Evolutionary conservation across 2,888 invertebrate genomes (phyloP), one percentile per base, ranked within the genome.

Genomic region (Troides helena): DNA sequence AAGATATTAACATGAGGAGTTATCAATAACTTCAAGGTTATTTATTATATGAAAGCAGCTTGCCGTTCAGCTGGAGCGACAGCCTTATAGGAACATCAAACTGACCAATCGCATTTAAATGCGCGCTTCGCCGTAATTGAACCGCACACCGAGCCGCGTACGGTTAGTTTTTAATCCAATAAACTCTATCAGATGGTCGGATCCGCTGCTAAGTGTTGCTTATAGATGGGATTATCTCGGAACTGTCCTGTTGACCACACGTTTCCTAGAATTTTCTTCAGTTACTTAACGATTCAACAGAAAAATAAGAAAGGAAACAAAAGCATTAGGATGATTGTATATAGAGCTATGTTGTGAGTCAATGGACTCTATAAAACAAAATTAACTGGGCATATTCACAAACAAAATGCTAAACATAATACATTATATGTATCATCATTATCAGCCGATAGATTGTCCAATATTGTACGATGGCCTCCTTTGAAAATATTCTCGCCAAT

Each of bases 41-140:
- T 65, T 65, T 65, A 58, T 60, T 60, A 18, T 60, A 12, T 12
- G 30, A 39, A 39, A n/a, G 61, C 39, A 61, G 56, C 23, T 67
- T 39, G 62, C 57, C 77, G 23, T 77, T 72, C 72, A 76, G 75
- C 74, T 73, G 72, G 74, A 69, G 75, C 72, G 65, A 21, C 23
- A 36, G 64, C 65, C 53, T 80, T 80, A 84, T 84, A 78, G 80
- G 76, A 80, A 80, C 78, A 76, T 80, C 80, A 85, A 86, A 87
- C 85, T 85, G 86, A 80, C 83, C 86, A 86, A 87, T 87, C 83
- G 81, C 75, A 79, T 72, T 76, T 74, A 69, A 62, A 60, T 66
- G 60, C 50, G 43, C 14, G 36, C 21, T 30, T 21, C 30, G 23
- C 67, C 62, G 50, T 63, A 68, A 63, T 58, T 53, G 61, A 23